Conservation (phyloP, 2,113 vertebrate species). For the Nothocercus julius region DNA sequence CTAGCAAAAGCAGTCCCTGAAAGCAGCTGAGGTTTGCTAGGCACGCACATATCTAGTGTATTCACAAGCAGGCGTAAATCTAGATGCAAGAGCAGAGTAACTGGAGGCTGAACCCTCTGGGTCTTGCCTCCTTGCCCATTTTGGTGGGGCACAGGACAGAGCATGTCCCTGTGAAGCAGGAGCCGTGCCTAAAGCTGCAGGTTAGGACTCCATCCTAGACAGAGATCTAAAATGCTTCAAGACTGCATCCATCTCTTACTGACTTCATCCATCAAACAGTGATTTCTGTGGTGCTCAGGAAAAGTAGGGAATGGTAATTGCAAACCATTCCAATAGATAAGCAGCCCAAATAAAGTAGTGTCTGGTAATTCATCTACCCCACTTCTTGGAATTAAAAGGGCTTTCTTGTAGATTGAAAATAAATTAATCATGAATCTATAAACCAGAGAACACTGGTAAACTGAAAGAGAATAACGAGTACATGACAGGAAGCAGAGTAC, state of each 20-base stretch:
- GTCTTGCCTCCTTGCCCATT: neutral
- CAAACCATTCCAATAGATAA: conserved; percentile 41
- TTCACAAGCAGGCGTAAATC: neutral
- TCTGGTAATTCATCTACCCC: conserved; percentile 54
- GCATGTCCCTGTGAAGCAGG: neutral
- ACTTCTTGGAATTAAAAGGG: conserved; percentile 65
- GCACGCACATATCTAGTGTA: fast-evolving
- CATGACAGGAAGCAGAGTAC: conserved; percentile 63
- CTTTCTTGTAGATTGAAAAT: conserved; percentile 64
- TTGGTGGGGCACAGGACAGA: neutral
- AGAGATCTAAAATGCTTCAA: neutral
- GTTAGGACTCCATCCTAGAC: neutral
- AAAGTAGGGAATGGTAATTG: neutral
- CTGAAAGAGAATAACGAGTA: conserved; percentile 64
- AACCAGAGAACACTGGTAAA: conserved; percentile 58
- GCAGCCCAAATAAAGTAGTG: conserved; percentile 28
- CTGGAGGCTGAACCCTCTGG: fast-evolving
- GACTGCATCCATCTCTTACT: neutral
- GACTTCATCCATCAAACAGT: neutral
- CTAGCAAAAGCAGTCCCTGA: neutral
- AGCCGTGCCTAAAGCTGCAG: neutral
- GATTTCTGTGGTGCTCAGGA: neutral
- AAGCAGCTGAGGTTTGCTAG: neutral
- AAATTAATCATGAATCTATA: conserved; percentile 70
- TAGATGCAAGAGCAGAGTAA: neutral